phyloP scores from a whole-genome alignment of 2,888 invertebrate species.

The Argyresthia albistria region DNA sequence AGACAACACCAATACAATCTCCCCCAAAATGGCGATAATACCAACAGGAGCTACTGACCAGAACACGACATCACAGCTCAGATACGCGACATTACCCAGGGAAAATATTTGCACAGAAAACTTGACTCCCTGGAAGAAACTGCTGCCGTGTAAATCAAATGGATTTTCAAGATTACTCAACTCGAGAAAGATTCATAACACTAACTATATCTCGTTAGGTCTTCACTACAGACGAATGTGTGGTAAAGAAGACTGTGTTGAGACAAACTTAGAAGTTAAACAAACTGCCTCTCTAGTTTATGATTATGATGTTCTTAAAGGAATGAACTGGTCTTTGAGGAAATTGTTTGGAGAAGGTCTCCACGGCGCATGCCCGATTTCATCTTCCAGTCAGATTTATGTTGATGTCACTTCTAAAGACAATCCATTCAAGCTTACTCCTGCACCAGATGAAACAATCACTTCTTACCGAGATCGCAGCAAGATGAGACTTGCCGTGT shows the following conservation, averaged over 20 bases:
- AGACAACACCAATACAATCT: constrained; percentile 85
- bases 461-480: constrained; percentile 79
- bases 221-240: constrained; percentile 89
- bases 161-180: constrained; percentile 92
- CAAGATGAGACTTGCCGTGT: constrained; percentile 78
- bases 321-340: constrained; percentile 87
- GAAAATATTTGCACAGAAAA: constrained; percentile 99
- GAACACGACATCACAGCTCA: constrained; percentile 68
- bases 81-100: constrained; percentile 93
- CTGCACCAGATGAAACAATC: constrained; percentile 72
- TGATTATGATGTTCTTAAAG: constrained; percentile 79
- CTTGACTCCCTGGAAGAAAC: constrained; percentile 97
- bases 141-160: constrained; percentile 93
- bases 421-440: constrained; percentile 75
- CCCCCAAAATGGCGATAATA: constrained; percentile 86
- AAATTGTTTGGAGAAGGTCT: constrained; percentile 91
- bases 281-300: constrained; percentile 92
- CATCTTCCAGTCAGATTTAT: constrained; percentile 83
- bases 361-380: constrained; percentile 85
- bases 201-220: constrained; percentile 92
- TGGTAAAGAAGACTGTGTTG: constrained; percentile 67
- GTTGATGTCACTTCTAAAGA: constrained; percentile 81
- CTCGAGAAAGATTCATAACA: constrained; percentile 92
- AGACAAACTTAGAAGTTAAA: constrained; percentile 82
- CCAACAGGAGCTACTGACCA: constrained; percentile 77